phyloP scores from a whole-genome alignment of 2,797 vertebrate genomes.

The Triplophysa bombifrons region DNA sequence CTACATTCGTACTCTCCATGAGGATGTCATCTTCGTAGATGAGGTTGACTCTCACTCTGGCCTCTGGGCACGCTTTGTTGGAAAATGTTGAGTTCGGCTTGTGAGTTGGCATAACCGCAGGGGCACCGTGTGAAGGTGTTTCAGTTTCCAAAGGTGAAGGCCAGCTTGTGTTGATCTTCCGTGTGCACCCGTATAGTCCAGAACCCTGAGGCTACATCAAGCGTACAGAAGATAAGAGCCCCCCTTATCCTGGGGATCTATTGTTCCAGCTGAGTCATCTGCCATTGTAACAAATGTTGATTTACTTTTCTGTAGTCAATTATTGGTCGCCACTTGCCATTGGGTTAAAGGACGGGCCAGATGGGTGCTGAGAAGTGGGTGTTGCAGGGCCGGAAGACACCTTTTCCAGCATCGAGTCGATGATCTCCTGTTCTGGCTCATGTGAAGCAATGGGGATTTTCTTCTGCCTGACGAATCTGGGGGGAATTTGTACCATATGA shows the following conservation, averaged over 20 bases:
- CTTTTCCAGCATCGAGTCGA: background rate
- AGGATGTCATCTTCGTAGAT: slow-evolving; percentile 50
- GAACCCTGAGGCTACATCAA: slow-evolving; percentile 44
- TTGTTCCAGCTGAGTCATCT: background rate
- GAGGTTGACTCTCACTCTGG: background rate
- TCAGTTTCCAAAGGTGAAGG: slow-evolving; percentile 23
- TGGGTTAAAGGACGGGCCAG: slow-evolving; percentile 8
- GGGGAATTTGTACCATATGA: background rate
- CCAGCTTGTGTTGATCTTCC: slow-evolving; percentile 45
- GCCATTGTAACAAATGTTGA: background rate
- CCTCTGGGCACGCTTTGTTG: slow-evolving; percentile 41
- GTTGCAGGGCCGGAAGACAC: background rate
- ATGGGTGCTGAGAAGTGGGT: slow-evolving; percentile 14
- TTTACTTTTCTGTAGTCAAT: background rate
- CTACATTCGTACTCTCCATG: background rate
- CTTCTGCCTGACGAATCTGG: background rate
- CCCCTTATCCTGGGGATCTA: background rate
- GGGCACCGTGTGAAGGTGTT: slow-evolving; percentile 43
- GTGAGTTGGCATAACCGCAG: slow-evolving; percentile 45
- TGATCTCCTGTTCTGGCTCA: background rate
- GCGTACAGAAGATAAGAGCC: slow-evolving; percentile 10
- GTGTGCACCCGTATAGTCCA: slow-evolving; percentile 41
- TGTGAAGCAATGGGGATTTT: background rate
- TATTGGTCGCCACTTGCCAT: slow-evolving; percentile 3
- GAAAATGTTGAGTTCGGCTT: slow-evolving; percentile 55